Percentiles rank a stretch among this genome's conserved stretches.
Conservation (phyloP, 2,797 vertebrate species). For the Anas bernieri region DNA sequence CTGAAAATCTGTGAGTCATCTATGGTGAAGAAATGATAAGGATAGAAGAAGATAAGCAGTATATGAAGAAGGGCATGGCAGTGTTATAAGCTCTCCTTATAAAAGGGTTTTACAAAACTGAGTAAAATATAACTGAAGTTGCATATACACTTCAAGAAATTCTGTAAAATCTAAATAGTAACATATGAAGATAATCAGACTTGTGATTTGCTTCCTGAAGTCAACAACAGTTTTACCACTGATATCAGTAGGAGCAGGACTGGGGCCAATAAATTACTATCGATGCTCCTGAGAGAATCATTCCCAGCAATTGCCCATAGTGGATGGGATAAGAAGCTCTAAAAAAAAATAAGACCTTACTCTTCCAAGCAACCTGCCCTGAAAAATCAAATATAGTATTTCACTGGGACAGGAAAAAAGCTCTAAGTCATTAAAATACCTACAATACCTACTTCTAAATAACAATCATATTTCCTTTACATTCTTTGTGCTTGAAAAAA, state of each 20-base stretch:
- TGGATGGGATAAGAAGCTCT: not conserved
- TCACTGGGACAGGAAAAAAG: not conserved
- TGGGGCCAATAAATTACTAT: not conserved
- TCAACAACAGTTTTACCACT: not conserved
- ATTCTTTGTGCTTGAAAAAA: not conserved
- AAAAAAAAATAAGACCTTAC: not conserved
- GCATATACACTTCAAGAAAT: not conserved
- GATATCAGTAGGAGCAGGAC: not conserved
- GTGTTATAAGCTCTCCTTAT: not conserved
- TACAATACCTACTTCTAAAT: not conserved
- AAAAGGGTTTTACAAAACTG: not conserved
- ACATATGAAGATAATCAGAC: not conserved
- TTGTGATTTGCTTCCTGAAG: not conserved
- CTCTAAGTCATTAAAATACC: not conserved
- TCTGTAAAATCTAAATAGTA: not conserved
- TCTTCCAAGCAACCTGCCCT: not conserved
- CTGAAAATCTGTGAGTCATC: not conserved
- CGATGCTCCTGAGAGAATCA: not conserved
- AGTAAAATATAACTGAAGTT: not conserved
- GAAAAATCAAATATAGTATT: not conserved
- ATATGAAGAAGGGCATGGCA: not conserved
- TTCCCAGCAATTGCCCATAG: not conserved
- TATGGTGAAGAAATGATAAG: not conserved
- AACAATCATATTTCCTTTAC: not conserved
- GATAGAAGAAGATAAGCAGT: not conserved